Evolutionary conservation across 1,140 invertebrate genomes (phyloP).

Genomic region (Atta cephalotes): DNA sequence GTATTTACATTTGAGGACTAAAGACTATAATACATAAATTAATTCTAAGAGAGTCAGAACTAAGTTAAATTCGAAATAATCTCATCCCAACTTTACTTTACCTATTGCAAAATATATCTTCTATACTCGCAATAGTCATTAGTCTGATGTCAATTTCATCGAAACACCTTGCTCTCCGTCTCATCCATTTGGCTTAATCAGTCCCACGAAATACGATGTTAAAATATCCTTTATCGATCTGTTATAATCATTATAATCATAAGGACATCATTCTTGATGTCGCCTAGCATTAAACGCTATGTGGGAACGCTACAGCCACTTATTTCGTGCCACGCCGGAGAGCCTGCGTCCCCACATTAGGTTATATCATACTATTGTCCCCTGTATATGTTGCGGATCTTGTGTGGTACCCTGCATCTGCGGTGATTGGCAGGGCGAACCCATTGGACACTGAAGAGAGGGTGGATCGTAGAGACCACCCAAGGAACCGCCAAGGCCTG

Average conservation of each 20-base stretch:
- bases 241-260: neutral
- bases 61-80: neutral
- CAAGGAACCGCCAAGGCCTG: constrained; percentile 85
- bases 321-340: constrained; percentile 89
- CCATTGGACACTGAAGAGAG: constrained; percentile 73
- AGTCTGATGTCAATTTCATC: neutral
- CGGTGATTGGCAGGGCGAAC: constrained; percentile 71
- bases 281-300: constrained; percentile 61
- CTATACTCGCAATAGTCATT: neutral
- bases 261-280: constrained; percentile 25
- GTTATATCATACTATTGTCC: constrained; percentile 97
- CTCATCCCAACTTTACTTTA: neutral
- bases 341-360: constrained; percentile 94
- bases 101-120: neutral
- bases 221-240: neutral
- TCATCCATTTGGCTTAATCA: constrained; percentile 40
- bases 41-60: neutral
- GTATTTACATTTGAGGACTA: neutral
- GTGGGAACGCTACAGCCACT: constrained; percentile 89
- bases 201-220: constrained; percentile 56
- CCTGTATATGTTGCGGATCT: constrained; percentile 93
- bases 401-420: constrained; percentile 84
- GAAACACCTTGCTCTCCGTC: constrained; percentile 67
- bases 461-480: constrained; percentile 83
- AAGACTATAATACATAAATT: neutral